These are phyloP conservation scores for Meloidogyne chitwoodi DNA, from an alignment of 1,140 invertebrate genomes.

Conservation along the genomic window DNA sequence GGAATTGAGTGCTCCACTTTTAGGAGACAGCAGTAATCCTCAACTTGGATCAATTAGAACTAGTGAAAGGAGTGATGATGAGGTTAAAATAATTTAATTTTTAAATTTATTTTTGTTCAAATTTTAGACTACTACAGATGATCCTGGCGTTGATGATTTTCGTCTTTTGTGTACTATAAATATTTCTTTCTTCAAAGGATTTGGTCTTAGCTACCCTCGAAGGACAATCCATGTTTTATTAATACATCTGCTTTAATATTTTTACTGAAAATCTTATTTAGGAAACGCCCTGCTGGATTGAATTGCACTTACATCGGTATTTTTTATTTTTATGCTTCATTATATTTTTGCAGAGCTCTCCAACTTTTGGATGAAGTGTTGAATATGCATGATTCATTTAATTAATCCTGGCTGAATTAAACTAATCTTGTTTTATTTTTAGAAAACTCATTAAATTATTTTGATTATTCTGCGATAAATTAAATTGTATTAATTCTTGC, in stretches of 20 bases:
- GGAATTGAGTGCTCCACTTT: neutral
- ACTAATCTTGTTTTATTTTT: too few relatives aligned
- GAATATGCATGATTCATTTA: slow-evolving; percentile 21
- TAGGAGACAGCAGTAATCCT: neutral
- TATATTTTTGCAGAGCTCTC: slow-evolving; percentile 25
- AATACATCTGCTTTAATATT: neutral
- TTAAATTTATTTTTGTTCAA: neutral
- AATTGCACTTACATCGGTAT: slow-evolving; percentile 34
- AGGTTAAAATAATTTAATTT: neutral
- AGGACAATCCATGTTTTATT: slow-evolving; percentile 6
- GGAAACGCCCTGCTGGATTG: slow-evolving; percentile 37
- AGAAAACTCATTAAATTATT: too few relatives aligned
- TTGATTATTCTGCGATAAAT: neutral
- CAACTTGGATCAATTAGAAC: neutral
- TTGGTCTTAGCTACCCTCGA: slow-evolving; percentile 32
- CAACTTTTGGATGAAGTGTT: slow-evolving; percentile 40
- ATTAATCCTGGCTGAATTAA: neutral
- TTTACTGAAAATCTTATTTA: neutral
- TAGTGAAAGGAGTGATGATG: slow-evolving; percentile 13
- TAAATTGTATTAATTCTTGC: too few relatives aligned
- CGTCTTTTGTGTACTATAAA: slow-evolving; percentile 36
- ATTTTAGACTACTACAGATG: slow-evolving; percentile 16
- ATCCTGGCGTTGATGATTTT: slow-evolving; percentile 25
- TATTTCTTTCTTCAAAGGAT: slow-evolving; percentile 40
- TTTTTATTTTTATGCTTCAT: neutral